Evolutionary conservation across 2,888 invertebrate species (phyloP), one percentile per base, ranked within the genome.

Genomic region (Timandra comae): DNA sequence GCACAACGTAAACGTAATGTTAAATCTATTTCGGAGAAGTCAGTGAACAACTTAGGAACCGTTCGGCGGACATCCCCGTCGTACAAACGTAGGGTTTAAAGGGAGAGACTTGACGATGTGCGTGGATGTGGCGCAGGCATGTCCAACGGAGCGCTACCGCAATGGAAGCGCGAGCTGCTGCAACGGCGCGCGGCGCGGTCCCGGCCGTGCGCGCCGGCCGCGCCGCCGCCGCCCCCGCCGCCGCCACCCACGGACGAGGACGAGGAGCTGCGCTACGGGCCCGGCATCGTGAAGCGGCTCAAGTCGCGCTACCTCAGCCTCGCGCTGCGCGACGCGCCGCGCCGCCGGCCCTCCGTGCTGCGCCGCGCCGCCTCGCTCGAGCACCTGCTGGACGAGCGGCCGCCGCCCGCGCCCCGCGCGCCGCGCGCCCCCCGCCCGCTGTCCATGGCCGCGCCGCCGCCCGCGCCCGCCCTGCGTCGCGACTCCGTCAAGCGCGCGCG

Each of bases 221-320:
- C 48, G 48, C 56, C 46, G 33, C 53, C 56, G 23, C 56, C 59
- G 36, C 51, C 63, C 41, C 60, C 60, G 25, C 55, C 60, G 12
- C 62, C 65, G 9, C 56, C 63, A 41, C 35, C 66, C 60, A 70
- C 71, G 59, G 73, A 69, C 45, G 73, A 72, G 27, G 78, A 77
- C 49, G 95, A 95, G 74, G 96, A 96, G 68, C 84, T 96, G 36
- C 91, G 93, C 64, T 96, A 96, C 84, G 96, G 96, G 1, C 96
- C 96, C 30, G 96, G 96, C 36, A 96, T 96, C 63, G 96, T 96
- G 22, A 94, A 93, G 63, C 93, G 93, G 56, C 88, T 96, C 49
- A 91, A 94, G 68, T 93, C 94, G 65, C 92, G 94, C 64, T 96
- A 96, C 71, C 88, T 96, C 44, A 94, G 93, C 70, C 88, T 96